phyloP scores from a whole-genome alignment of 1,140 invertebrate genomes.

The Drosophila albomicans region DNA sequence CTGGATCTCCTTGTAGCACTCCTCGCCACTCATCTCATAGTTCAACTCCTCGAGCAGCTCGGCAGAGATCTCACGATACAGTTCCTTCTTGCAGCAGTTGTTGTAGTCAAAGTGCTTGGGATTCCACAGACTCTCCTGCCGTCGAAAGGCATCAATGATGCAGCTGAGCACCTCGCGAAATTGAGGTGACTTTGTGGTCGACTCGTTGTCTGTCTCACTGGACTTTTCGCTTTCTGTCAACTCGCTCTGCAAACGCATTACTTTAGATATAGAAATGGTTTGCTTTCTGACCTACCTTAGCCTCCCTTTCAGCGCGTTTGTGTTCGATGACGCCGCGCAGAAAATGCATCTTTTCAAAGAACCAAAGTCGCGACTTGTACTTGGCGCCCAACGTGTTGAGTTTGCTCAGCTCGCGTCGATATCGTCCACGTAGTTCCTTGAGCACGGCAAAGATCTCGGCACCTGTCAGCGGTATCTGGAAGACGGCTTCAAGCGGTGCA shows the following conservation, averaged over 20 bases:
- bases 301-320: slow-evolving; percentile 66
- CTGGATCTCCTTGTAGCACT: slow-evolving; percentile 73
- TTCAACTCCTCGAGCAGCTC: slow-evolving; percentile 68
- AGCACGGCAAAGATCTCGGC: slow-evolving; percentile 71
- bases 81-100: slow-evolving; percentile 65
- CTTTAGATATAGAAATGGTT: neutral
- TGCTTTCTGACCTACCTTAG: slow-evolving; percentile 52
- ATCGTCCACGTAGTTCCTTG: slow-evolving; percentile 68
- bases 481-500: slow-evolving; percentile 57
- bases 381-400: slow-evolving; percentile 56
- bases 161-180: slow-evolving; percentile 71
- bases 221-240: slow-evolving; percentile 68
- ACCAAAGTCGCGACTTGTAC: slow-evolving; percentile 72
- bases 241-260: slow-evolving; percentile 45
- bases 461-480: slow-evolving; percentile 60
- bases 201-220: slow-evolving; percentile 70
- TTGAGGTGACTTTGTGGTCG: slow-evolving; percentile 60
- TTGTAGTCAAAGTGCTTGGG: slow-evolving; percentile 68
- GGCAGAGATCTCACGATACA: slow-evolving; percentile 65
- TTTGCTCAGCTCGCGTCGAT: slow-evolving; percentile 69
- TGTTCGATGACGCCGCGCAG: slow-evolving; percentile 70
- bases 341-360: slow-evolving; percentile 73
- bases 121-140: slow-evolving; percentile 75
- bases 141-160: slow-evolving; percentile 65
- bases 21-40: slow-evolving; percentile 69